Base-by-base conservation (phyloP, 1,140 invertebrate genomes). In the Ridgeia piscesae region DNA sequence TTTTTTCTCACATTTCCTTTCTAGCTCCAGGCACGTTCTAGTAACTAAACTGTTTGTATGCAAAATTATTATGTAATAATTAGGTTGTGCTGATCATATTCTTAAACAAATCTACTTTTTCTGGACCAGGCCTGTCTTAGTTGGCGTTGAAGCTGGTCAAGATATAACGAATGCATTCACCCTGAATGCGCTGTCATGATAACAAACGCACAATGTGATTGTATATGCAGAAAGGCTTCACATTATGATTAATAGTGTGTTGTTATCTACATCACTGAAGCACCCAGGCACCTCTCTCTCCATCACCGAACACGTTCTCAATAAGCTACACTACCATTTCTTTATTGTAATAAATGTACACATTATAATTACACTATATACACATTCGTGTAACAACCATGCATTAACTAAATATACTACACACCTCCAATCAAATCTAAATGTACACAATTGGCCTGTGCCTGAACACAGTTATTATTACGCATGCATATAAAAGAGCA, bases 371-470 rank as follows among this genome's bases (percentile, higher is more conserved):
- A 77, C 27, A 31, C 58, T 21, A 77, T 77, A 31, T 77, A 77
- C 58, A 77, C 58, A 77, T 77, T 77, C 58, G 17, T 31, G 58
- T 77, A 77, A 8, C 58, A 0, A 77, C 11, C 27, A 31, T 27
- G 58, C 58, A 77, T 77, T 2, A 77, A 77, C 27, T 2, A 77
- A 14, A 77, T 77, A 77, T 77, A 77, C 27, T 77, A 77, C 89
- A 33, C 4, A 90, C 31, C 33, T 35, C 33, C 11, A 90, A 34
- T 34, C 89, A 90, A 34, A 90, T 33, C 89, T 33, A 34, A 90
- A 31, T 90, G 35, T 90, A 90, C 35, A 90, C 35, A 90, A 34
- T 4, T 90, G n/a, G n/a, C n/a, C n/a, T 90, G 35, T 90, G 89
- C 17, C 6, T 90, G 17, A 31, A 27, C n/a, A 90, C 89, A 90